These are phyloP conservation scores for Acrobasis suavella DNA, from an alignment of 2,888 invertebrate genomes.

Conservation along the genomic window DNA sequence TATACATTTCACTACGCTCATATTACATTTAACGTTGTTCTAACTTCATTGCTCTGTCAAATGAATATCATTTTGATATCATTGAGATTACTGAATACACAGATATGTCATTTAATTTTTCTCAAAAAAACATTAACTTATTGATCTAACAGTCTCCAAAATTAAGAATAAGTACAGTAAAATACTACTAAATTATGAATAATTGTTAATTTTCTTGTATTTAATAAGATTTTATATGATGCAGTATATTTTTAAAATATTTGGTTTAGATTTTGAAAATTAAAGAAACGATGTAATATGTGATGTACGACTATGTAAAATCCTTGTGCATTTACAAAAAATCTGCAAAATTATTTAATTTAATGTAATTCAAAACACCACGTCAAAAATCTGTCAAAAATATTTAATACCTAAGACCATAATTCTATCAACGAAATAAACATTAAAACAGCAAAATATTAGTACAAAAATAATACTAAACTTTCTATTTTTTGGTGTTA, in stretches of 20 bases:
- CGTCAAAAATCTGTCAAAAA: not conserved
- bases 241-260: not conserved
- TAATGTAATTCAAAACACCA: not conserved
- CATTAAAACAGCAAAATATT: slow-evolving; percentile 43
- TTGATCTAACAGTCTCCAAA: slow-evolving; percentile 59
- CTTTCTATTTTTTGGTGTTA: slow-evolving; percentile 78
- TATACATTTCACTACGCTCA: slow-evolving; percentile 6
- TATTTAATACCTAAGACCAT: not conserved
- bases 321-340: not conserved
- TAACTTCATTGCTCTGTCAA: not conserved
- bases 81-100: not conserved
- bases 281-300: not conserved
- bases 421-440: slow-evolving; percentile 25
- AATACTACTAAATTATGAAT: slow-evolving; percentile 22
- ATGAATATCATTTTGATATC: not conserved
- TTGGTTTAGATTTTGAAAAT: not conserved
- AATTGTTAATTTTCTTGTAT: slow-evolving; percentile 15
- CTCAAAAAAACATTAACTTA: slow-evolving; percentile 34
- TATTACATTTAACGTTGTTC: not conserved
- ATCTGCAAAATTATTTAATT: not conserved
- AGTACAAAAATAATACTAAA: slow-evolving; percentile 65
- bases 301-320: too few relatives aligned
- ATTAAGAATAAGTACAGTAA: slow-evolving; percentile 46
- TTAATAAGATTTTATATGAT: not conserved
- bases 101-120: not conserved